phyloP scores from a whole-genome alignment of 2,888 invertebrate species.

The Ernsta delagoae region DNA sequence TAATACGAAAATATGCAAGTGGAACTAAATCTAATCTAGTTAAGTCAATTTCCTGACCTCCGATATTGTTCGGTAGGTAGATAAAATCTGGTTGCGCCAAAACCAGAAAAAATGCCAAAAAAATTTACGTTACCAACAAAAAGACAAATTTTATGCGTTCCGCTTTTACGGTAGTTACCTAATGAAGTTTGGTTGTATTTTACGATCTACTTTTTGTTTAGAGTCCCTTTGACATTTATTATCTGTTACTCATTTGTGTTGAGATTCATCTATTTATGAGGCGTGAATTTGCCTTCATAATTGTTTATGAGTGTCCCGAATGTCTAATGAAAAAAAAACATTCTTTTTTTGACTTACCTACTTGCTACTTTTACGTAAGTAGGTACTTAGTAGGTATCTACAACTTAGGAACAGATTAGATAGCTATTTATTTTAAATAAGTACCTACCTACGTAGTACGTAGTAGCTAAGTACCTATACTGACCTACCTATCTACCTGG shows the following conservation, averaged over 20 bases:
- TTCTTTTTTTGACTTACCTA: no score
- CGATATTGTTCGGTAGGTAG: not conserved
- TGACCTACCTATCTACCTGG: no score
- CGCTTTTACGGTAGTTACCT: conserved; percentile 40
- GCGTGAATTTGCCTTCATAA: conserved; percentile 51
- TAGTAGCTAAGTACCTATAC: no score
- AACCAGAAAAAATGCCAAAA: not conserved
- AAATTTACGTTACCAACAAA: not conserved
- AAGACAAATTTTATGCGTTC: conserved; percentile 20
- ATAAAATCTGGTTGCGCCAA: not conserved
- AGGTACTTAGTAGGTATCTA: no score
- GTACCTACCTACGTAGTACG: no score
- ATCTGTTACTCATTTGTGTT: conserved; percentile 55
- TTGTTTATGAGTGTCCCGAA: conserved; percentile 39
- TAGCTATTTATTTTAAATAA: no score
- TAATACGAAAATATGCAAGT: no score
- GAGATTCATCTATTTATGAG: conserved; percentile 51
- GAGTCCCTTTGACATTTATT: conserved; percentile 60
- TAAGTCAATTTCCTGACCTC: not conserved
- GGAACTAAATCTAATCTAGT: no score
- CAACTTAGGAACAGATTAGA: no score
- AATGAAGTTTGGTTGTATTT: conserved; percentile 50
- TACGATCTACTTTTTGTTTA: conserved; percentile 52
- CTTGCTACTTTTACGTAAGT: no score
- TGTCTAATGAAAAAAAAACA: not conserved